phyloP scores from a whole-genome alignment of 2,888 invertebrate genomes.

The Coremacera marginata region DNA sequence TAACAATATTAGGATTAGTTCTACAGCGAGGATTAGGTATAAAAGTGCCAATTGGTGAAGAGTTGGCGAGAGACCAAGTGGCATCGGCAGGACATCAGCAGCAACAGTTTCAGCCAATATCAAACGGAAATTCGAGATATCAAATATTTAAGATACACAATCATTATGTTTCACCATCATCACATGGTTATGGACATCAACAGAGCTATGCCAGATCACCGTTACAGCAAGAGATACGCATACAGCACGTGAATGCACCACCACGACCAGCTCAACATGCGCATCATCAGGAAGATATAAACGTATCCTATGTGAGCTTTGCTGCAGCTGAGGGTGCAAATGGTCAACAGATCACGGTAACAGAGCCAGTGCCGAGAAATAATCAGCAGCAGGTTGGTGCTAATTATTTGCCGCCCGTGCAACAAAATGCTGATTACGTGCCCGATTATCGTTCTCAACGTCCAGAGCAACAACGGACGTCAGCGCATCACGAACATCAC shows the following conservation, averaged over 20 bases:
- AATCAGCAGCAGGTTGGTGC: conserved; percentile 5
- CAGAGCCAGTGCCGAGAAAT: conserved; percentile 29
- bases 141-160: conserved; percentile 62
- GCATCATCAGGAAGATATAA: conserved; percentile 53
- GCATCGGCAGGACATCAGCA: neutral
- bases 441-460: too few species aligned
- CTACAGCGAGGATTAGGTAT: conserved; percentile 48
- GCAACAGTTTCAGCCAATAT: conserved; percentile 43
- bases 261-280: conserved; percentile 3
- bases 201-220: conserved; percentile 45
- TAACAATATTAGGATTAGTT: conserved; percentile 53
- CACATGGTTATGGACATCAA: neutral
- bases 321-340: conserved; percentile 40
- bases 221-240: conserved; percentile 45
- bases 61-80: neutral
- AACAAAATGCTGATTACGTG: neutral
- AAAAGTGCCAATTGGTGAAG: neutral
- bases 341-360: conserved; percentile 35
- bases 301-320: conserved; percentile 54
- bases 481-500: neutral
- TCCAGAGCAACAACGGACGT: neutral
- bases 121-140: conserved; percentile 55
- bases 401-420: neutral
- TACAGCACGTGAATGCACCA: conserved; percentile 48
- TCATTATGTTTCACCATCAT: conserved; percentile 44